Base-by-base conservation (phyloP, 2,888 invertebrate genomes). In the Chirona hameri region DNA sequence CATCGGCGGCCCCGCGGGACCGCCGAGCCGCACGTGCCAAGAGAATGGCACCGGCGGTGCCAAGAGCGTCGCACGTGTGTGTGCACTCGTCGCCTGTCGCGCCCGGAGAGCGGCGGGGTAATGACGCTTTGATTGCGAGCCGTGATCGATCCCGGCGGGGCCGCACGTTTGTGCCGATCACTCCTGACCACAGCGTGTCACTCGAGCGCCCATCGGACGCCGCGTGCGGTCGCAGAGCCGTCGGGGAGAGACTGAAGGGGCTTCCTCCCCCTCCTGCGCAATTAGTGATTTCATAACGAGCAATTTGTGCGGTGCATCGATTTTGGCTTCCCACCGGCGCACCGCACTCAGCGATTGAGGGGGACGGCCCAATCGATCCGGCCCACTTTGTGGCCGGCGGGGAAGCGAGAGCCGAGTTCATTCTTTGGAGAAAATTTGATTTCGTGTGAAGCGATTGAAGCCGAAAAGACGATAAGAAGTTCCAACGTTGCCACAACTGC, bases 241-340 rank as follows among this genome's bases (percentile, higher is more conserved):
- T n/a, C n/a, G n/a, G 27, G 27, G 65, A 57, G 57, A 57, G 10
- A 7, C 65, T 52, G 15, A 39, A 52, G n/a, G 27, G n/a, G 65
- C 72, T 18, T 12, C 14, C 31, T 15, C 7, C 31, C 29, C 72
- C 72, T 72, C 72, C 15, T 18, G 72, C 9, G 31, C 72, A 72
- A 29, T 72, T 29, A 31, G 72, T 72, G 72, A 72, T 72, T 72
- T 72, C 72, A 72, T 72, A 72, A 72, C 72, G 72, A 72, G 18
- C 72, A 72, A 72, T 72, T 72, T 72, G 72, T 14, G 72, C 21
- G 72, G 29, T 21, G 72, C 72, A 72, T 72, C 72, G 72, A 72
- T 72, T 72, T 72, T 72, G 72, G 72, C 29, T 31, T n/a, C 27
- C 60, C 65, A 65, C 29, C 2, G 21, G 72, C 29, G 5, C 72